A percentile compares a stretch with the other conserved stretches of the same genome.
Evolutionary conservation across 2,888 invertebrate genomes (phyloP).

Genomic region (Nezara viridula): DNA sequence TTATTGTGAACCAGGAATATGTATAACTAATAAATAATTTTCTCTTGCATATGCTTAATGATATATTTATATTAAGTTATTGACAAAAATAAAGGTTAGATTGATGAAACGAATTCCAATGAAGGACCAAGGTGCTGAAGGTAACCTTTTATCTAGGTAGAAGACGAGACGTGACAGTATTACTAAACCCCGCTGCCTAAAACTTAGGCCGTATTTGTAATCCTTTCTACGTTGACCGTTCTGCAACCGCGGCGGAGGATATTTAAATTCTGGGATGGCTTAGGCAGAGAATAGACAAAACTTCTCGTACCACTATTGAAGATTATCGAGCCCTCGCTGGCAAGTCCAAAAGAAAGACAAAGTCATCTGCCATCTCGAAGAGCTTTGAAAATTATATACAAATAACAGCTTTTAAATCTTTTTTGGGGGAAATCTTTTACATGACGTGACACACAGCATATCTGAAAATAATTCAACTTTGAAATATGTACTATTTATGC

Average conservation of each 20-base stretch:
- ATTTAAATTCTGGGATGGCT: background rate
- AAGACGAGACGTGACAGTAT: background rate
- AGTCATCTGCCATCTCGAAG: background rate
- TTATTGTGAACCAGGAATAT: no score
- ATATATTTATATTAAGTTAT: background rate
- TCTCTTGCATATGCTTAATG: no score
- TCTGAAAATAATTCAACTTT: no score
- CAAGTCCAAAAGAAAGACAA: background rate
- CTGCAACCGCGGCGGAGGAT: background rate
- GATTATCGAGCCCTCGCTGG: background rate
- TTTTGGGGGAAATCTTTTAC: no score
- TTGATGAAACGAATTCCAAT: background rate
- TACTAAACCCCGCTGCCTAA: background rate
- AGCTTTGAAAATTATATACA: no score
- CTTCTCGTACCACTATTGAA: background rate
- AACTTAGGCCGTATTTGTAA: slow-evolving; percentile 4
- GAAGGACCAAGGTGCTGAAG: background rate
- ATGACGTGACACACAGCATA: no score
- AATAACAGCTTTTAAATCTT: no score
- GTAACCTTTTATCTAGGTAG: background rate
- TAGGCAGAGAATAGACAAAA: background rate
- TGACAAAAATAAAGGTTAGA: background rate
- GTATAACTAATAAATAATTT: no score
- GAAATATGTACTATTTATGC: no score
- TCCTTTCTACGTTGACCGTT: background rate